Evolutionary conservation across 2,888 invertebrate species (phyloP).

Genomic region (Thera britannica): DNA sequence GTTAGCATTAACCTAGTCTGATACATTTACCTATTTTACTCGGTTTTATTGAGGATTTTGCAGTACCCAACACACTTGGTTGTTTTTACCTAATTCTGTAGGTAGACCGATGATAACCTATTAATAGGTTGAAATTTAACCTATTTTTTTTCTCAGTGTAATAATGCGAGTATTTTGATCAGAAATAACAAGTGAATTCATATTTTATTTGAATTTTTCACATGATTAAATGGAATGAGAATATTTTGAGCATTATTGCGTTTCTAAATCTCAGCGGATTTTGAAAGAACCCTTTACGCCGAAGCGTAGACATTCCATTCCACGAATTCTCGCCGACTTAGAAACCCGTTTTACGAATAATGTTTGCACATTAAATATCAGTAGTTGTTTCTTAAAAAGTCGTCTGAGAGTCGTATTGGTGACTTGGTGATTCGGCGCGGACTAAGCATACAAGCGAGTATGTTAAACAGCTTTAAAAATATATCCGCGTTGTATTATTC

Average conservation of each 20-base stretch:
- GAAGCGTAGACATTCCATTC: slow-evolving; percentile 39
- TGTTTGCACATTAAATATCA: slow-evolving; percentile 35
- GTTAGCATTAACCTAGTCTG: too few relatives aligned
- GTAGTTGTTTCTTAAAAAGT: slow-evolving; percentile 32
- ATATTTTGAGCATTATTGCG: not conserved
- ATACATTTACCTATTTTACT: too few relatives aligned
- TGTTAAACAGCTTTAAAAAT: slow-evolving; percentile 34
- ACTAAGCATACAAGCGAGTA: slow-evolving; percentile 34
- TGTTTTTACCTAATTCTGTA: too few relatives aligned
- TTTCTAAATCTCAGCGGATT: slow-evolving; percentile 27
- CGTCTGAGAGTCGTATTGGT: slow-evolving; percentile 32
- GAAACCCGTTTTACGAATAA: slow-evolving; percentile 41
- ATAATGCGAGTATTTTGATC: too few relatives aligned
- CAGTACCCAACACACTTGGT: too few relatives aligned
- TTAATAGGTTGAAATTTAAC: too few relatives aligned
- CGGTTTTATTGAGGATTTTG: too few relatives aligned
- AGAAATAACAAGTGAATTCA: too few relatives aligned
- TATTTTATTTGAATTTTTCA: not conserved
- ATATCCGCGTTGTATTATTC: slow-evolving; percentile 24
- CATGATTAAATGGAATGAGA: not conserved
- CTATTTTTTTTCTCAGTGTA: too few relatives aligned
- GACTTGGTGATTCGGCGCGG: slow-evolving; percentile 14
- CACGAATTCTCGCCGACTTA: slow-evolving; percentile 33
- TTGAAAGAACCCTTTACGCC: slow-evolving; percentile 27
- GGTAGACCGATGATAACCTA: too few relatives aligned